Conservation (phyloP, 2,888 invertebrate genomes). For the Orthosia incerta region DNA sequence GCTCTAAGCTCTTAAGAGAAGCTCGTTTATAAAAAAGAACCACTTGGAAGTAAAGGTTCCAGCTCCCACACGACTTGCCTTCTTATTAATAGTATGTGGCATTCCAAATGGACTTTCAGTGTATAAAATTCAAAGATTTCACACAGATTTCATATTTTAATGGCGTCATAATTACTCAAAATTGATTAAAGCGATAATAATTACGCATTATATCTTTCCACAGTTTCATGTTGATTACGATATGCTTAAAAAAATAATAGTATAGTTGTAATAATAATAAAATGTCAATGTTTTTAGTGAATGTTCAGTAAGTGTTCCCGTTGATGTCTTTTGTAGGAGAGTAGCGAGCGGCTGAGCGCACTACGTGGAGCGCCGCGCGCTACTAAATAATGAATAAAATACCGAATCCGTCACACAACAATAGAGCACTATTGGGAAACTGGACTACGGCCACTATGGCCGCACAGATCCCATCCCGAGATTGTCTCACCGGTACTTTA, state of each 20-base stretch:
- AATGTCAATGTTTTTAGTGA: conserved; percentile 17
- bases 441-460: conserved; percentile 60
- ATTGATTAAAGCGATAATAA: conserved; percentile 48
- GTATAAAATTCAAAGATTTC: conserved; percentile 47
- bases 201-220: conserved; percentile 23
- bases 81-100: conserved; percentile 4
- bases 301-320: conserved; percentile 61
- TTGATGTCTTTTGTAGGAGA: conserved; percentile 80
- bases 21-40: conserved; percentile 34
- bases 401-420: conserved; percentile 81
- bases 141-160: conserved; percentile 33
- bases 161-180: conserved; percentile 28
- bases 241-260: not conserved
- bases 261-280: not conserved
- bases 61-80: conserved; percentile 21
- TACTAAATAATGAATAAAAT: conserved; percentile 75
- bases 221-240: conserved; percentile 14
- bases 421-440: conserved; percentile 76
- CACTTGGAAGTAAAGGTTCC: conserved; percentile 18
- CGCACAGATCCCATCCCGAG: conserved; percentile 71
- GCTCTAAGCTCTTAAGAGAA: conserved; percentile 66
- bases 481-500: conserved; percentile 73
- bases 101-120: conserved; percentile 22
- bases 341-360: conserved; percentile 56
- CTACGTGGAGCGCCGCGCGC: conserved; percentile 48